Evolutionary conservation across 2,888 invertebrate genomes (phyloP).

Genomic region (Halocaridina rubra): DNA sequence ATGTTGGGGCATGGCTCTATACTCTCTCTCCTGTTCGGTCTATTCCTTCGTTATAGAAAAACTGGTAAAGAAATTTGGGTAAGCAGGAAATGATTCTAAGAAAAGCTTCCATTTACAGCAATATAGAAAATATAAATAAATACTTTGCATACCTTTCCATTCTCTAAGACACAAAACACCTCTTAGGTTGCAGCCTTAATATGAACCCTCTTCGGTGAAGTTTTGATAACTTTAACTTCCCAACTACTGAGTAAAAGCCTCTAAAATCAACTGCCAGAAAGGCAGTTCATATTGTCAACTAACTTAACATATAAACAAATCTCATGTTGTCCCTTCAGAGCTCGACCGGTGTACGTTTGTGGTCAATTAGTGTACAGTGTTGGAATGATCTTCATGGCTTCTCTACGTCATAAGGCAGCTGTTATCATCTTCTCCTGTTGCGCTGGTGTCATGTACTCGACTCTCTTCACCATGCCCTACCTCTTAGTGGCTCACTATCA

Average conservation of each 20-base stretch:
- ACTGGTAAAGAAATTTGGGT: slow-evolving; percentile 79
- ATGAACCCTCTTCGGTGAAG: too few species aligned
- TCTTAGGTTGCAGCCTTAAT: too few species aligned
- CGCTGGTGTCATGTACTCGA: slow-evolving; percentile 97
- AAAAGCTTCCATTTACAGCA: too few species aligned
- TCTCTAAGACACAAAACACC: too few species aligned
- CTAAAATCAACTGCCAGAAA: too few species aligned
- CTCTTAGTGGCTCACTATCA: slow-evolving; percentile 94
- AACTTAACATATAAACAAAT: too few species aligned
- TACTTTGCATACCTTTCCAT: too few species aligned
- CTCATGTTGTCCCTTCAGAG: slow-evolving; percentile 75
- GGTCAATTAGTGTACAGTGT: slow-evolving; percentile 88
- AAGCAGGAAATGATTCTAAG: slow-evolving; percentile 33
- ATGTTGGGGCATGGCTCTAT: slow-evolving; percentile 92
- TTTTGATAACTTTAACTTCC: too few species aligned
- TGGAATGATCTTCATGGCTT: slow-evolving; percentile 89
- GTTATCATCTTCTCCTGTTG: slow-evolving; percentile 92
- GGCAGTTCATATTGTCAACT: too few species aligned
- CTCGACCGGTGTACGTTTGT: slow-evolving; percentile 86
- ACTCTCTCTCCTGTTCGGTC: slow-evolving; percentile 91
- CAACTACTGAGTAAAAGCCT: too few species aligned
- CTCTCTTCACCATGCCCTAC: slow-evolving; percentile 97
- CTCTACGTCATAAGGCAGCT: slow-evolving; percentile 79
- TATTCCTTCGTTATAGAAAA: slow-evolving; percentile 91
- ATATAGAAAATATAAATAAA: too few species aligned